Evolutionary conservation across 1,140 invertebrate genomes (phyloP).

Genomic region (Solen grandis): DNA sequence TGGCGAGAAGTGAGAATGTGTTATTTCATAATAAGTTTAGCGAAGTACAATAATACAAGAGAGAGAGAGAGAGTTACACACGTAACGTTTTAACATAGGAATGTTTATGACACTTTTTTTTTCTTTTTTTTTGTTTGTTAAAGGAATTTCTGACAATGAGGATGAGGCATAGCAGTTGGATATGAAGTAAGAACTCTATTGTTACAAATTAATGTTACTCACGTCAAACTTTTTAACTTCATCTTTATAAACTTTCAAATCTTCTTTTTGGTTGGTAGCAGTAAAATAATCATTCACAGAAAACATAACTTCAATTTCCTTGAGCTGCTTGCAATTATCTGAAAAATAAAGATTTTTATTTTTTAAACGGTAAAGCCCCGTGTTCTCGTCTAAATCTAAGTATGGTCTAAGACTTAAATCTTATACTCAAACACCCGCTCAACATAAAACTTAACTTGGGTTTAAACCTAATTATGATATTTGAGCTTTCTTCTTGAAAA

Average conservation of each 20-base stretch:
- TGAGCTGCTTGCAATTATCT: neutral
- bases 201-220: neutral
- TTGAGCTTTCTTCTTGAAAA: neutral
- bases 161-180: too few relatives aligned
- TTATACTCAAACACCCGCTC: too few relatives aligned
- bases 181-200: too few relatives aligned
- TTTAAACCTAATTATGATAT: neutral
- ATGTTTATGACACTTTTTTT: neutral
- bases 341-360: too few relatives aligned
- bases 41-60: neutral
- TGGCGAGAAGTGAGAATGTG: neutral
- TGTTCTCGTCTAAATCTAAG: neutral
- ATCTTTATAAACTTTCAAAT: neutral
- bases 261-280: neutral
- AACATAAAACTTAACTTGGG: too few relatives aligned
- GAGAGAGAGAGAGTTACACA: neutral
- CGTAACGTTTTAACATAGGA: neutral
- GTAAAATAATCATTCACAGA: neutral
- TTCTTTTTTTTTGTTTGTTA: neutral
- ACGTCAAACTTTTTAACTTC: neutral
- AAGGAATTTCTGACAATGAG: too few relatives aligned
- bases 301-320: neutral
- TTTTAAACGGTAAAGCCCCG: neutral
- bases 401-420: neutral
- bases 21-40: neutral